Base-by-base conservation (phyloP, 2,113 vertebrate genomes). In the Lucifuga dentata region DNA sequence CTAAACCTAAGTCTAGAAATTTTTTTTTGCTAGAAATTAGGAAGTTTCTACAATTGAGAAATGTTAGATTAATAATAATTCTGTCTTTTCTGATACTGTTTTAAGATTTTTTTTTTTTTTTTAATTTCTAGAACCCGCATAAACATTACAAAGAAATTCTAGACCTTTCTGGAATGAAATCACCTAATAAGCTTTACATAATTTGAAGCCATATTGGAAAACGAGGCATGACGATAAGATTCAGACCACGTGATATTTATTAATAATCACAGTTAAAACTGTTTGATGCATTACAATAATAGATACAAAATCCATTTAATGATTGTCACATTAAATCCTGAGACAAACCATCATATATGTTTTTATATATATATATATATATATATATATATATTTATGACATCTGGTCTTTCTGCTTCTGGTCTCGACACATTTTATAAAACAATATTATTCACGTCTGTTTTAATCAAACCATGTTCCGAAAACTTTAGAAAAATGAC, bases 251-350 rank as follows among this genome's bases (percentile, higher is more conserved):
- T 60, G 33, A 43, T 56, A 60, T 86, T 85, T 80, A 86, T 89
- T 86, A 45, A 72, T 60, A 46, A 72, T 80, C 64, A 84, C 77
- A 78, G 73, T 39, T 40, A 15, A 76, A 76, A 63, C 65, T 65
- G 75, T 13, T 61, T 66, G 72, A 60, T 64, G 71, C 5, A 67
- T 44, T 44, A 75, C 45, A 84, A 64, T 8, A 45, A 70, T n/a
- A 71, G 69, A 79, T 66, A 76, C 55, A 78, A 61, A 80, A 83
- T 36, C 57, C 45, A 40, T 83, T 79, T 59, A 73, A 63, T 73
- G 81, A 78, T 73, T 81, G 72, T 81, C 74, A 67, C 66, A 62
- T 52, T 69, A 72, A 77, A 83, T 87, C 88, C 84, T 90, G 86
- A 88, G 83, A 82, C 26, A 82, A 78, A 71, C 44, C 71, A 74